Evolutionary conservation across 2,797 vertebrate genomes (phyloP), one percentile per base, ranked within the genome.

Genomic region (Heliangelus exortis): DNA sequence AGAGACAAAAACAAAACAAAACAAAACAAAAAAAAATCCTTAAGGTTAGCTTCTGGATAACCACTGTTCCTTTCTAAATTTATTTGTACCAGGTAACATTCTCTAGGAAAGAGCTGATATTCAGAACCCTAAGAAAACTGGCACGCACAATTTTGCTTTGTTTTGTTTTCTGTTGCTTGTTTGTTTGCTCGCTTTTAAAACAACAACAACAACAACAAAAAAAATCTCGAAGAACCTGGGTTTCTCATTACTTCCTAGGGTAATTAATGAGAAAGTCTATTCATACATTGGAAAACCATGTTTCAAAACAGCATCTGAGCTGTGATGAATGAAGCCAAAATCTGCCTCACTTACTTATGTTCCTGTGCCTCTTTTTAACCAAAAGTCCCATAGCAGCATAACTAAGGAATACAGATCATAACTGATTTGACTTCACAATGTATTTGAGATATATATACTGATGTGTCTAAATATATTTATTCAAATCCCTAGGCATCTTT

Each of bases 351-450:
- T 63, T 41, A 31, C 6, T 66, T 12, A 19, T 7, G 6, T 68
- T 15, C 36, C 33, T 50, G 7, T 65, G 41, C 21, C 15, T 82
- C 48, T 69, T 79, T 23, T 77, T 82, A 77, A 74, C 23, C 13
- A 12, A 10, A 84, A 74, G 28, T 48, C 20, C 17, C 28, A 15
- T 2, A 25, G 29, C 39, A 73, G 25, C 0, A 0, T 33, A 21
- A 22, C 53, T 67, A 39, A 20, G 76, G 51, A 71, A 54, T 67
- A 58, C 14, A 68, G 22, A 62, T 33, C 57, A 2, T 16, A 66
- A 23, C 62, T 63, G 7, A 41, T 19, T n/a, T 54, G 20, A 61
- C 47, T 26, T 61, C 2, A 0, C 77, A 84, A 75, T 48, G 15
- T 31, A 16, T 65, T 50, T 61, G 12, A 85, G 5, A 43, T 8